Conservation (phyloP, 92 coral and sea anemone genomes). For the Muricea muricata region DNA sequence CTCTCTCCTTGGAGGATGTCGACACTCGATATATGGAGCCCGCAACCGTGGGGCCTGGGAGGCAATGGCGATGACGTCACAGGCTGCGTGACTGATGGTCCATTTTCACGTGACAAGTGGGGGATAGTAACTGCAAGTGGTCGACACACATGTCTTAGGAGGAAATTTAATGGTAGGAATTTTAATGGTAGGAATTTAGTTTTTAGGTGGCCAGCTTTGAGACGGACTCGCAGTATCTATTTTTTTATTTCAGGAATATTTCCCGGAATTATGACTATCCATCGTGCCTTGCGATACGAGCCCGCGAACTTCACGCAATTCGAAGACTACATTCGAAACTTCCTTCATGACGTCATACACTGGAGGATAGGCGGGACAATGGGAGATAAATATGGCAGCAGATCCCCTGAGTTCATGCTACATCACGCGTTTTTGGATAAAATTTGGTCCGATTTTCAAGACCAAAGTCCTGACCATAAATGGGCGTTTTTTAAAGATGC, state of each 20-base stretch:
- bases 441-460: slow-evolving; percentile 39
- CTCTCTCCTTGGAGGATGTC: slow-evolving; percentile 34
- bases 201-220: no score
- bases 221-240: no score
- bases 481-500: slow-evolving; percentile 21
- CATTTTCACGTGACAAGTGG: slow-evolving; percentile 36
- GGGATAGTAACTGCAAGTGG: slow-evolving; percentile 14
- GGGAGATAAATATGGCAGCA: slow-evolving; percentile 41
- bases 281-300: slow-evolving; percentile 37
- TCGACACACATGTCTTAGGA: slow-evolving; percentile 2
- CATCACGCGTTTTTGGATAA: slow-evolving; percentile 41
- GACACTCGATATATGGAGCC: slow-evolving; percentile 31
- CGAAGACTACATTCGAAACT: slow-evolving; percentile 36
- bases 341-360: slow-evolving; percentile 43
- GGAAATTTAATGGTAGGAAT: slow-evolving; percentile 34
- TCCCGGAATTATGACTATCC: slow-evolving; percentile 44
- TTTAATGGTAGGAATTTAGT: no score
- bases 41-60: slow-evolving; percentile 48
- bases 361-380: slow-evolving; percentile 44
- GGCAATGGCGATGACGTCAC: slow-evolving; percentile 44
- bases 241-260: slow-evolving; percentile 2
- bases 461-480: slow-evolving; percentile 36
- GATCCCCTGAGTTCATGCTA: slow-evolving; percentile 44
- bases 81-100: slow-evolving; percentile 33
- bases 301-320: slow-evolving; percentile 39